Conservation (phyloP, 2,113 vertebrate genomes). For the Cacatua alba region DNA sequence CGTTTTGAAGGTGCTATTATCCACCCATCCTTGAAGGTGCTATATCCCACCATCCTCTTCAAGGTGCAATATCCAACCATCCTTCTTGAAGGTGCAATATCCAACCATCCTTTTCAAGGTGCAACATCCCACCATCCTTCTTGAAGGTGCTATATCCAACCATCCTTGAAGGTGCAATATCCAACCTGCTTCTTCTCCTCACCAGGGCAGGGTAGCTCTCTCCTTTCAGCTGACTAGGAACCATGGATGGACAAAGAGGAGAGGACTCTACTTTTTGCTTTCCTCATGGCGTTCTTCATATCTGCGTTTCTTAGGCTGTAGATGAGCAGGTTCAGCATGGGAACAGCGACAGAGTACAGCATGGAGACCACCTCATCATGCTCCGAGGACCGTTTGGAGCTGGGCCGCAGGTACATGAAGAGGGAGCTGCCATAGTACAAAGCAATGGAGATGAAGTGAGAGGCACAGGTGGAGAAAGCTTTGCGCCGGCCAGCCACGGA, state of each 20-base stretch:
- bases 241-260: background rate
- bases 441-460: background rate
- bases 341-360: background rate
- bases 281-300: background rate
- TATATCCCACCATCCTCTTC: no score
- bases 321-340: background rate
- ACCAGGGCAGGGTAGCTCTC: background rate
- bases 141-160: no score
- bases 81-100: background rate
- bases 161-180: background rate
- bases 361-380: background rate
- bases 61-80: no score
- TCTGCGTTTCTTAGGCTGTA: background rate
- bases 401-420: background rate
- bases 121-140: no score
- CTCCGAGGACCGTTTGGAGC: background rate
- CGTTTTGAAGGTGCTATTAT: background rate
- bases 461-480: constrained; percentile 30
- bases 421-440: background rate
- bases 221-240: background rate
- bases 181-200: background rate
- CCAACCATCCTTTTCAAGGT: no score
- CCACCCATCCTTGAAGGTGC: background rate
- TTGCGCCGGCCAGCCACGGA: background rate
- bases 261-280: background rate